These are phyloP conservation scores for Clarias macrocephalus DNA, from an alignment of 2,113 vertebrate genomes.

Conservation along the genomic window DNA sequence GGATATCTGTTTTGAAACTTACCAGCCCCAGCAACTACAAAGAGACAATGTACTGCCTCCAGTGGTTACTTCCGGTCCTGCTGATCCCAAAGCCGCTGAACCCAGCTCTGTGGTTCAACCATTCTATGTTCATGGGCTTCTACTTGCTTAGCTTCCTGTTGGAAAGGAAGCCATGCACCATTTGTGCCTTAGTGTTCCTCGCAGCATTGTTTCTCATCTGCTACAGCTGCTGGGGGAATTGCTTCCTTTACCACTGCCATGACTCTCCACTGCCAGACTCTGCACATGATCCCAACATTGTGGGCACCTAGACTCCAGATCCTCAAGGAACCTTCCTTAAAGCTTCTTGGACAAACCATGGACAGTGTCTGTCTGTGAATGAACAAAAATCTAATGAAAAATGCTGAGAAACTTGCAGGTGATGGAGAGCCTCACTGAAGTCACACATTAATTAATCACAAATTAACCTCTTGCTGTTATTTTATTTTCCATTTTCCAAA, in stretches of 20 bases:
- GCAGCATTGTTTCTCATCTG: conserved; percentile 97
- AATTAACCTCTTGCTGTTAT: background rate
- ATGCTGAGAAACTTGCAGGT: conserved; percentile 55
- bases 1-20: conserved; percentile 42
- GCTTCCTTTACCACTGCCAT: conserved; percentile 97
- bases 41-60: conserved; percentile 92
- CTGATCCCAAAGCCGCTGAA: conserved; percentile 98
- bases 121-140: conserved; percentile 99
- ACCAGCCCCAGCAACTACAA: conserved; percentile 11
- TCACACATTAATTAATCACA: conserved; percentile 26
- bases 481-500: conserved; percentile 17
- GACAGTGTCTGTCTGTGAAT: conserved; percentile 69
- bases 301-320: conserved; percentile 82
- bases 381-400: conserved; percentile 17
- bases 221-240: conserved; percentile 99
- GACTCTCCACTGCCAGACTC: conserved; percentile 86
- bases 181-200: conserved; percentile 98
- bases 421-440: background rate
- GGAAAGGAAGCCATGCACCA: conserved; percentile 98
- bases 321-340: background rate
- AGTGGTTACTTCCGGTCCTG: conserved; percentile 97
- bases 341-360: conserved; percentile 52
- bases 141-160: conserved; percentile 98
- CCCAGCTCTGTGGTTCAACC: conserved; percentile 97
- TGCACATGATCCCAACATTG: conserved; percentile 89